These are phyloP conservation scores for Serranus cabrilla DNA, from an alignment of 2,797 vertebrate genomes.

Conservation along the genomic window DNA sequence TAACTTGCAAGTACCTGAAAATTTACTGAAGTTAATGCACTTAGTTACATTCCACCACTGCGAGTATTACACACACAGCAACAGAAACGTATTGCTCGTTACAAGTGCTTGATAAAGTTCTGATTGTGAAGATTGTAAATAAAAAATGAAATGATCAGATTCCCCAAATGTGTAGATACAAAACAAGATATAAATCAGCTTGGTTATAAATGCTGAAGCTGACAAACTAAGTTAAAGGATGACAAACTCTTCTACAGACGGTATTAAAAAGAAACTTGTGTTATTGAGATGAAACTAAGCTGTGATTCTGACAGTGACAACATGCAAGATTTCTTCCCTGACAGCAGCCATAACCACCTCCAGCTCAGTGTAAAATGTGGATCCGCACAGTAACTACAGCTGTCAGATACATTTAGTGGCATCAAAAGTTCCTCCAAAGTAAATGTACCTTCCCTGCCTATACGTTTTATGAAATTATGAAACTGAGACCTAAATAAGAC, in stretches of 20 bases:
- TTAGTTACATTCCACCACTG: too few species aligned
- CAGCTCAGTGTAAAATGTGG: neutral
- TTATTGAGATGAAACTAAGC: neutral
- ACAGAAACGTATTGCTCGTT: neutral
- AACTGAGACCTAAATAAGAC: slow-evolving; percentile 15
- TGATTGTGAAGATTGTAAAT: neutral
- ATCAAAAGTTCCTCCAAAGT: neutral
- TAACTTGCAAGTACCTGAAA: too few species aligned
- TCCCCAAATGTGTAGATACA: neutral
- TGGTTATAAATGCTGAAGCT: neutral
- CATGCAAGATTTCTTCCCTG: neutral
- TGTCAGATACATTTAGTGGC: neutral
- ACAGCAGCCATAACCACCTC: neutral
- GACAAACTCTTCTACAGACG: neutral
- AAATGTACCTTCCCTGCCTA: neutral
- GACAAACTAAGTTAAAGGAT: slow-evolving; percentile 4
- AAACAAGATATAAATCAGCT: neutral
- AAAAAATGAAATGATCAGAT: neutral
- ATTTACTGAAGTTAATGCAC: too few species aligned
- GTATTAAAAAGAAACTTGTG: neutral
- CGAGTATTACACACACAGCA: too few species aligned
- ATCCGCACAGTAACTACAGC: neutral
- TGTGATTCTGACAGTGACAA: neutral
- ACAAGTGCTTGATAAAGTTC: neutral
- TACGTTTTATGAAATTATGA: neutral